Percentiles rank a stretch among this genome's conserved stretches.
Evolutionary conservation across 23 tunicate species (phyloP).

Genomic region (Trididemnum nubilum): DNA sequence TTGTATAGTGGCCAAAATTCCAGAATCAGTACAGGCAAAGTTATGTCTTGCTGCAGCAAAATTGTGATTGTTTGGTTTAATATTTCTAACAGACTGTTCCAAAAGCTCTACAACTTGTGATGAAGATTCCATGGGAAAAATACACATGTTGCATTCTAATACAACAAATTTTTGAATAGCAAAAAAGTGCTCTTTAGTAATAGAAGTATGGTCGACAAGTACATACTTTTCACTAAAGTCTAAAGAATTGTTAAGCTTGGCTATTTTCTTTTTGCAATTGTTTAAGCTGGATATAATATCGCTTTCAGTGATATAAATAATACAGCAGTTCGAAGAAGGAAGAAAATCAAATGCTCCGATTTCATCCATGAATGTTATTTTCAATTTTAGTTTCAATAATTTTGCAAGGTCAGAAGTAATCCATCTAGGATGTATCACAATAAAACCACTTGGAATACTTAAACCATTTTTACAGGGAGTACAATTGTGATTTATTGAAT

Average conservation of each 20-base stretch:
- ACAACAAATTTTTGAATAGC: conserved; percentile 11
- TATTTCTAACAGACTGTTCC: neutral
- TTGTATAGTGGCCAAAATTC: neutral
- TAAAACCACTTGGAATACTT: neutral
- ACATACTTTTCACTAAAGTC: neutral
- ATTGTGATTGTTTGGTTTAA: neutral
- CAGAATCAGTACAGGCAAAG: conserved; percentile 2
- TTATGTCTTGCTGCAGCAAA: neutral
- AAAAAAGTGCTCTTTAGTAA: neutral
- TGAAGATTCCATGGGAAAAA: neutral
- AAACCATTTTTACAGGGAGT: neutral
- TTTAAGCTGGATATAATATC: neutral
- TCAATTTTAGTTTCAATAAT: neutral
- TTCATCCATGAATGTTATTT: neutral
- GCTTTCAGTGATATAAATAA: neutral
- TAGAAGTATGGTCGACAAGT: neutral
- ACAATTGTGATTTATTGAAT: too few relatives aligned
- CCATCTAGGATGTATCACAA: neutral
- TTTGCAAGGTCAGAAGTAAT: neutral
- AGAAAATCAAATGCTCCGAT: conserved; percentile 1
- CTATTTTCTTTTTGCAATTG: neutral
- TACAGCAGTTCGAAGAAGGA: neutral
- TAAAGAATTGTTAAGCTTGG: neutral
- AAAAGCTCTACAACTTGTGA: neutral
- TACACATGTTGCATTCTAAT: conserved; percentile 5